Conservation (phyloP, 2,888 invertebrate genomes). For the Ypsolopha sequella region DNA sequence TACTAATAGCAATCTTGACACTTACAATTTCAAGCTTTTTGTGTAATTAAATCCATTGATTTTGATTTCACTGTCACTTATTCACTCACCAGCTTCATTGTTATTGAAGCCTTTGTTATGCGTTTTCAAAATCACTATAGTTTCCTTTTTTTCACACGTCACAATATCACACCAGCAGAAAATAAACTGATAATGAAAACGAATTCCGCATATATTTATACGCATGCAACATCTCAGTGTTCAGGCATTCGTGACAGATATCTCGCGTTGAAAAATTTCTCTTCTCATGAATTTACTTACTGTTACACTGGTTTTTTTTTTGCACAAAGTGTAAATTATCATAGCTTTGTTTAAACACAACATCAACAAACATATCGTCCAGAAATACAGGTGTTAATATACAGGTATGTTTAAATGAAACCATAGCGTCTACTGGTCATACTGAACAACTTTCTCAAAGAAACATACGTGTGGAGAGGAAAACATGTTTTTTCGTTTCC, state of each 20-base stretch:
- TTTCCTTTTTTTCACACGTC: constrained; percentile 29
- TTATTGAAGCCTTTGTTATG: constrained; percentile 35
- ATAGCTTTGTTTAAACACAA: too few species aligned
- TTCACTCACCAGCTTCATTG: constrained; percentile 63
- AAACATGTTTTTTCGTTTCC: too few species aligned
- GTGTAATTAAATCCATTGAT: constrained; percentile 15
- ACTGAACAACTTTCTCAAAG: too few species aligned
- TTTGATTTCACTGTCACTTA: constrained; percentile 14
- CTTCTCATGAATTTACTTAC: too few species aligned
- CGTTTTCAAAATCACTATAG: constrained; percentile 21
- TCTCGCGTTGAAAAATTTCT: constrained; percentile 15
- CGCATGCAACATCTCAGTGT: constrained; percentile 48
- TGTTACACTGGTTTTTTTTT: too few species aligned
- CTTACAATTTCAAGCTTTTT: constrained; percentile 20
- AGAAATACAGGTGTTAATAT: too few species aligned
- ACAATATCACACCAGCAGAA: constrained; percentile 49
- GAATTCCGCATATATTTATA: constrained; percentile 70
- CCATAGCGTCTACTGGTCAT: too few species aligned
- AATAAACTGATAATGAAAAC: constrained; percentile 65
- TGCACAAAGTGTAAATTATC: too few species aligned
- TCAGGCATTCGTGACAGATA: constrained; percentile 66
- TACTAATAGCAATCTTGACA: constrained; percentile 9
- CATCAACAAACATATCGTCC: too few species aligned
- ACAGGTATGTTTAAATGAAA: too few species aligned
- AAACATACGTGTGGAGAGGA: too few species aligned